Conservation (phyloP, 2,888 invertebrate species). For the Fragum sueziense region DNA sequence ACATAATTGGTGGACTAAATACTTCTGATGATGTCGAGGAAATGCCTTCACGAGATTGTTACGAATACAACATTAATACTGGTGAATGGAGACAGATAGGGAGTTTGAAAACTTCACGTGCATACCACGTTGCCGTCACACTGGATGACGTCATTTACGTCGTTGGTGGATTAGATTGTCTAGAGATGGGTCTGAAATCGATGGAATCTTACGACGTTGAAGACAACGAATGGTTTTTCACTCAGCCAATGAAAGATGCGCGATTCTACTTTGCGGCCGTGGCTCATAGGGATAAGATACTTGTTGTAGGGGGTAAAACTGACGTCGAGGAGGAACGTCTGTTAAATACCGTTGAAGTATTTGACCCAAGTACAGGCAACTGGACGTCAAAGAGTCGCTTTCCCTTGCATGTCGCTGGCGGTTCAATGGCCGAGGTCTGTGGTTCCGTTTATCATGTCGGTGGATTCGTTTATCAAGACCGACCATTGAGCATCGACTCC, state of each 20-base stretch:
- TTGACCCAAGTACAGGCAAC: slow-evolving; percentile 66
- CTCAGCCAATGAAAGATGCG: slow-evolving; percentile 61
- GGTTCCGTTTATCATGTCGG: slow-evolving; percentile 69
- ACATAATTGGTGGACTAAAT: slow-evolving; percentile 67
- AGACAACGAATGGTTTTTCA: slow-evolving; percentile 63
- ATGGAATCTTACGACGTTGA: slow-evolving; percentile 70
- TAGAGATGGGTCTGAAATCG: slow-evolving; percentile 64
- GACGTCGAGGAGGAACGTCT: slow-evolving; percentile 55
- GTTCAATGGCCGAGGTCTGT: slow-evolving; percentile 62
- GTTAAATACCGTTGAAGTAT: slow-evolving; percentile 72
- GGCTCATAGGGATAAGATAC: slow-evolving; percentile 63
- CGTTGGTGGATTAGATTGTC: slow-evolving; percentile 69
- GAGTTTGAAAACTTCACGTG: slow-evolving; percentile 62
- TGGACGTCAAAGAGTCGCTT: slow-evolving; percentile 49
- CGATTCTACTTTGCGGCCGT: slow-evolving; percentile 67
- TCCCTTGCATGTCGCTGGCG: slow-evolving; percentile 68
- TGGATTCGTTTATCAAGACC: slow-evolving; percentile 64
- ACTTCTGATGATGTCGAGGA: slow-evolving; percentile 1
- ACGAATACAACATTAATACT: slow-evolving; percentile 58
- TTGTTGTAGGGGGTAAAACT: slow-evolving; percentile 72
- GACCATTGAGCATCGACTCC: slow-evolving; percentile 59
- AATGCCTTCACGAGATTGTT: slow-evolving; percentile 60
- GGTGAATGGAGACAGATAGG: slow-evolving; percentile 62
- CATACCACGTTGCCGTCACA: slow-evolving; percentile 65
- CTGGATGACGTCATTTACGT: slow-evolving; percentile 67